Conservation (phyloP, 2,113 vertebrate species). For the Vicugna pacos region DNA sequence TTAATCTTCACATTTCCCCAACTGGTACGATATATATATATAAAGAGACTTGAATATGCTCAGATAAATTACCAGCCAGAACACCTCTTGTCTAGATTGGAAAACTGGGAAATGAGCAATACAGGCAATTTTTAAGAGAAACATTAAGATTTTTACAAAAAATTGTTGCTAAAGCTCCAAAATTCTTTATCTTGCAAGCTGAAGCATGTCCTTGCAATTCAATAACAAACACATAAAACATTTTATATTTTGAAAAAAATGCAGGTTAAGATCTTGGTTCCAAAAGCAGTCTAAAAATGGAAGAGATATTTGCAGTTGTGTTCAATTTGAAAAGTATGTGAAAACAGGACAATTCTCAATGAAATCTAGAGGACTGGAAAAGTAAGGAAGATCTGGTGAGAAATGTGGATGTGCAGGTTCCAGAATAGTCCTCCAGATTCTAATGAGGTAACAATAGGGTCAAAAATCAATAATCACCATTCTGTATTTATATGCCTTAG, state of each 20-base stretch:
- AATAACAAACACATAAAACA: background rate
- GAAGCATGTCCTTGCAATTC: background rate
- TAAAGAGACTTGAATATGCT: background rate
- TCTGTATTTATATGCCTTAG: background rate
- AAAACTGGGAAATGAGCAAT: background rate
- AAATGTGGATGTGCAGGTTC: fast-evolving
- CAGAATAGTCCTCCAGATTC: background rate
- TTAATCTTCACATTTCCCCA: background rate
- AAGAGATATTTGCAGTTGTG: background rate
- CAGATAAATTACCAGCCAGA: background rate
- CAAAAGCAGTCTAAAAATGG: background rate
- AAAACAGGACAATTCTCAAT: background rate
- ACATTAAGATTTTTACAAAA: background rate
- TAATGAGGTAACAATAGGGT: background rate
- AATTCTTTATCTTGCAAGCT: background rate
- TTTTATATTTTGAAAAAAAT: background rate
- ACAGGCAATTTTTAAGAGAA: background rate
- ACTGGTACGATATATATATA: background rate
- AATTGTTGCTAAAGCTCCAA: background rate
- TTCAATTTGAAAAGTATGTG: background rate
- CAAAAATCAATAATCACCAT: background rate
- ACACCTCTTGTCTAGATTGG: background rate
- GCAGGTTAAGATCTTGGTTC: background rate
- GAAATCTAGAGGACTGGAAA: background rate
- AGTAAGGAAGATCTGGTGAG: background rate